Base-by-base conservation (phyloP, 1,140 invertebrate species). In the Radopholus similis region DNA sequence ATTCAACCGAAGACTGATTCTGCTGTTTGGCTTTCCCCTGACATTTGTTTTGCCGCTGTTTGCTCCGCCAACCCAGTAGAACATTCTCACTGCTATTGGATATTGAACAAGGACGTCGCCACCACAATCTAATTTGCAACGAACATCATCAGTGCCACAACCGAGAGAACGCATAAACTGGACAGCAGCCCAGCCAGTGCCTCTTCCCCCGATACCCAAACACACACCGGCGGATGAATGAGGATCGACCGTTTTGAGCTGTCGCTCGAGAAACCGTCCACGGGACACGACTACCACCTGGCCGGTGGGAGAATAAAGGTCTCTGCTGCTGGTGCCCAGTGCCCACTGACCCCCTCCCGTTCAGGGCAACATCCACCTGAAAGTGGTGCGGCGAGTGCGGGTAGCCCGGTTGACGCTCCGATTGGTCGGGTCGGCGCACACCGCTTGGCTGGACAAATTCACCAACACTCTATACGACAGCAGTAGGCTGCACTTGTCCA, bases 341-440 rank as follows among this genome's bases (percentile, higher is more conserved):
- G 38, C 38, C 11, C 11, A 42, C 18, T 42, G 11, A 42, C 11
- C 38, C 38, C 11, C 18, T 42, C 38, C 1, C 11, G 18, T 18
- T 42, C 38, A 76, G 74, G 74, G 74, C 11, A 53, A 57, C n/a
- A 62, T 77, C 35, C 64, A 71, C 54, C 60, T 77, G 28, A 40
- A 34, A 35, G 62, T 71, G 15, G 62, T 42, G 47, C 64, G 72
- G 58, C 53, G 63, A 38, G 51, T 76, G 47, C 44, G 71, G 38
- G 72, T 77, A 55, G 66, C 68, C 15, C 56, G 77, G 18, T 64
- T 77, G 28, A 62, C 77, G 9, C 23, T 77, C 28, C 30, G 74
- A 42, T 44, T 78, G 28, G n/a, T 68, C 26, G 75, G 75, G n/a
- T 37, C 64, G n/a, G 47, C 51, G 9, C 78, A 80, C 30, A 77